A percentile compares a stretch with the other conserved stretches of the same genome.
These are phyloP conservation scores for Dendroctonus ponderosae DNA, from an alignment of 1,140 invertebrate species.

Conservation along the genomic window DNA sequence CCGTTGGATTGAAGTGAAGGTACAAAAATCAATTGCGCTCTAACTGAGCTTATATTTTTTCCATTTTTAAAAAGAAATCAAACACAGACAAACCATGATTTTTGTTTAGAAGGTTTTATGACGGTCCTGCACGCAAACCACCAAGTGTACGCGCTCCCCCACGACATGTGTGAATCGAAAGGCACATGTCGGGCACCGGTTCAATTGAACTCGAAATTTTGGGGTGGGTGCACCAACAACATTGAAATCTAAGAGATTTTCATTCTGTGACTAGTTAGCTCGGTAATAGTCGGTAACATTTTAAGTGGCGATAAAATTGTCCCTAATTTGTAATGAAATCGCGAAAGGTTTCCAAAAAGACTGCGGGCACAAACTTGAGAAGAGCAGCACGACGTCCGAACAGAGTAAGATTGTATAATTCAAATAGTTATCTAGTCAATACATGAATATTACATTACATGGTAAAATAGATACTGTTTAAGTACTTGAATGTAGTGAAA, in stretches of 20 bases:
- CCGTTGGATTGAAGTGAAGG: too few relatives aligned
- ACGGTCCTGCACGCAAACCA: not conserved
- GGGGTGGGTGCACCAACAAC: conserved; percentile 11
- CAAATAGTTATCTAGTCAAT: too few relatives aligned
- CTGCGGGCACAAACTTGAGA: not conserved
- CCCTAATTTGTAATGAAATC: too few relatives aligned
- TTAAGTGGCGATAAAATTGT: too few relatives aligned
- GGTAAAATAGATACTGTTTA: too few relatives aligned
- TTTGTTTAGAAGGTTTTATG: not conserved
- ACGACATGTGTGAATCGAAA: conserved; percentile 17
- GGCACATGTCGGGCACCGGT: conserved; percentile 3
- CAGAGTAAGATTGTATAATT: not conserved
- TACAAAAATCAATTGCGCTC: too few relatives aligned
- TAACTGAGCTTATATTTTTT: too few relatives aligned
- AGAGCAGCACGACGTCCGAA: not conserved
- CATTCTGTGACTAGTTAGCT: too few relatives aligned
- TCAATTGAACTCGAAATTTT: conserved; percentile 14
- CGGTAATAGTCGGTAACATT: too few relatives aligned
- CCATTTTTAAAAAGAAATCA: not conserved
- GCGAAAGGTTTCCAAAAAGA: too few relatives aligned
- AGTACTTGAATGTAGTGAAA: too few relatives aligned
- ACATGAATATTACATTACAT: too few relatives aligned
- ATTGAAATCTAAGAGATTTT: not conserved
- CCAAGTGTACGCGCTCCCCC: conserved; percentile 6
- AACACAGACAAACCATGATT: not conserved